These are phyloP conservation scores for Netta rufina DNA, from an alignment of 2,797 vertebrate species.

Conservation along the genomic window DNA sequence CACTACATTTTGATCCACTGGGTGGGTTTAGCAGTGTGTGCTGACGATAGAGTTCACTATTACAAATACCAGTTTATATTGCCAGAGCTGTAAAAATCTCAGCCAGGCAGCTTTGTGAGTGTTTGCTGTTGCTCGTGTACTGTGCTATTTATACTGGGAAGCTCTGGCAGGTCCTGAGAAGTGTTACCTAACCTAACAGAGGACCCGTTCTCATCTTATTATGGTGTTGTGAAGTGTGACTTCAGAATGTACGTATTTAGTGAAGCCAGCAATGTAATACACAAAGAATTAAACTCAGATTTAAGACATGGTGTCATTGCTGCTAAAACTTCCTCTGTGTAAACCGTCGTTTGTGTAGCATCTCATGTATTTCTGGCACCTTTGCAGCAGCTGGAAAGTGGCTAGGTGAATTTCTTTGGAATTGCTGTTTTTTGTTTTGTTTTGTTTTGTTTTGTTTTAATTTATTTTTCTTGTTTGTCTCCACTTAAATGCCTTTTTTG, in stretches of 20 bases:
- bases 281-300: background rate
- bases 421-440: background rate
- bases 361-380: background rate
- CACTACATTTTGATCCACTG: background rate
- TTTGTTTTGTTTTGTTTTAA: background rate
- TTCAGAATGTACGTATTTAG: background rate
- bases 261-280: background rate
- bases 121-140: slow-evolving; percentile 27
- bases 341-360: background rate
- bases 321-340: background rate
- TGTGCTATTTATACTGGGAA: slow-evolving; percentile 45
- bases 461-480: background rate
- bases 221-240: background rate
- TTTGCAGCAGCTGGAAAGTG: background rate
- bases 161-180: slow-evolving; percentile 28
- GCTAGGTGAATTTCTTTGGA: background rate
- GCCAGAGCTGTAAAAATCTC: slow-evolving; percentile 41
- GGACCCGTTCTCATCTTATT: background rate
- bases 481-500: background rate
- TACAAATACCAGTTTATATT: background rate
- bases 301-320: background rate
- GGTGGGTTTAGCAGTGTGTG: slow-evolving; percentile 10
- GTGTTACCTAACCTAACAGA: background rate
- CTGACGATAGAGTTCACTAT: background rate
- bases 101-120: slow-evolving; percentile 35